These are phyloP conservation scores for Phenacoccus solenopsis DNA, from an alignment of 1,140 invertebrate species.

Conservation along the genomic window DNA sequence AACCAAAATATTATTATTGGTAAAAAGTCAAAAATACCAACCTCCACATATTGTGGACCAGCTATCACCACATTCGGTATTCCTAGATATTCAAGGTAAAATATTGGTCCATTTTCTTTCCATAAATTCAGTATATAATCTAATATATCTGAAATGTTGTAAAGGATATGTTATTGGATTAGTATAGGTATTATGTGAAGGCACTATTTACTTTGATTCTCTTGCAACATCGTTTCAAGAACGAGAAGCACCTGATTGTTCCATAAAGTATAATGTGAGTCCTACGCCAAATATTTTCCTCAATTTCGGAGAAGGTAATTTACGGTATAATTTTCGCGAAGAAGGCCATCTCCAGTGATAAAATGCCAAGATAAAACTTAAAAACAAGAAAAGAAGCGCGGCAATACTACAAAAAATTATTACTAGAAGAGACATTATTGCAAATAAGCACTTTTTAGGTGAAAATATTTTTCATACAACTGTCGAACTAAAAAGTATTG, in stretches of 20 bases:
- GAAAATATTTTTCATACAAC: too few relatives aligned
- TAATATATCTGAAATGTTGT: neutral
- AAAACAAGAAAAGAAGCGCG: too few relatives aligned
- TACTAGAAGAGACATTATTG: too few relatives aligned
- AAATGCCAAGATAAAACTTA: neutral
- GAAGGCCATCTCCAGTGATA: slow-evolving; percentile 3
- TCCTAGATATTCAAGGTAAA: neutral
- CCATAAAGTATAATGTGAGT: neutral
- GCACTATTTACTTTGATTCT: too few relatives aligned
- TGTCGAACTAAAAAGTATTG: too few relatives aligned
- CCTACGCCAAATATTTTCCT: neutral
- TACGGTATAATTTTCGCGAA: neutral
- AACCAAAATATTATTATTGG: too few relatives aligned
- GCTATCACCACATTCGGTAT: neutral
- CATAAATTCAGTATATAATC: neutral
- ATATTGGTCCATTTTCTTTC: neutral
- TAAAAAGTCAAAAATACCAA: neutral
- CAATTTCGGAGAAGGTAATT: neutral
- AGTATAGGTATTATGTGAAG: too few relatives aligned
- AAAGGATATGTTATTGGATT: neutral
- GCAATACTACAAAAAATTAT: too few relatives aligned
- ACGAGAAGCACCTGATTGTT: neutral
- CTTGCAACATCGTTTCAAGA: too few relatives aligned
- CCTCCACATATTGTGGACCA: neutral
- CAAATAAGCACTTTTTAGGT: too few relatives aligned